These are phyloP conservation scores for Nomada goodeniana DNA, from an alignment of 2,888 invertebrate genomes.

Conservation along the genomic window DNA sequence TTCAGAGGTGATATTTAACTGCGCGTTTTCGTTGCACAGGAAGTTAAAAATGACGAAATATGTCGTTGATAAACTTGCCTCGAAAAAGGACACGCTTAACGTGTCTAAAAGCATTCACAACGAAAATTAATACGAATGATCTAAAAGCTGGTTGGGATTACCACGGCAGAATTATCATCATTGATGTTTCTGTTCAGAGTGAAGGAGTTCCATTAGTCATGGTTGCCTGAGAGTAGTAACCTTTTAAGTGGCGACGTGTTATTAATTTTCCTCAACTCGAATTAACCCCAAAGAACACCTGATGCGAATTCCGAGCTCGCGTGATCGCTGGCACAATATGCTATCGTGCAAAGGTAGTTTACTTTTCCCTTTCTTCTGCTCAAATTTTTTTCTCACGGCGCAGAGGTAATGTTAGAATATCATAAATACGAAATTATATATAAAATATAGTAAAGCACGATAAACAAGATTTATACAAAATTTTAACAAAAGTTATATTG, in stretches of 20 bases:
- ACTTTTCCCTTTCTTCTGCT: no score
- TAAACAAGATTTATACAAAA: no score
- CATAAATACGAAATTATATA: no score
- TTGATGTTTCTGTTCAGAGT: constrained; percentile 10
- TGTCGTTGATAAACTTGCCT: neutral
- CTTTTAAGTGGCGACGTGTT: constrained; percentile 10
- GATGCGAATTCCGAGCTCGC: neutral
- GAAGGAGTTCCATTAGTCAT: constrained; percentile 10
- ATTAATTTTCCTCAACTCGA: constrained; percentile 40
- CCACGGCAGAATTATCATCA: constrained; percentile 8
- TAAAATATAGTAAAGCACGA: no score
- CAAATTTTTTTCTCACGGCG: no score
- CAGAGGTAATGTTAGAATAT: no score
- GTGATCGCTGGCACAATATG: no score
- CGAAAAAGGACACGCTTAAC: neutral
- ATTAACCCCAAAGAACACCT: constrained; percentile 4
- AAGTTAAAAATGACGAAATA: neutral
- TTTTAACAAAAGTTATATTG: no score
- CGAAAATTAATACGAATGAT: constrained; percentile 15
- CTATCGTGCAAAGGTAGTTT: no score
- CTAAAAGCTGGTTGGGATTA: constrained; percentile 2
- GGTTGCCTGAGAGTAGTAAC: constrained; percentile 13
- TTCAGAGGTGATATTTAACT: no score
- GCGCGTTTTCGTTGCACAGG: no score
- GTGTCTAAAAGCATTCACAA: neutral